A percentile compares a stretch with the other conserved stretches of the same genome.
Evolutionary conservation across 2,113 vertebrate genomes (phyloP).

Genomic region (Egretta garzetta): DNA sequence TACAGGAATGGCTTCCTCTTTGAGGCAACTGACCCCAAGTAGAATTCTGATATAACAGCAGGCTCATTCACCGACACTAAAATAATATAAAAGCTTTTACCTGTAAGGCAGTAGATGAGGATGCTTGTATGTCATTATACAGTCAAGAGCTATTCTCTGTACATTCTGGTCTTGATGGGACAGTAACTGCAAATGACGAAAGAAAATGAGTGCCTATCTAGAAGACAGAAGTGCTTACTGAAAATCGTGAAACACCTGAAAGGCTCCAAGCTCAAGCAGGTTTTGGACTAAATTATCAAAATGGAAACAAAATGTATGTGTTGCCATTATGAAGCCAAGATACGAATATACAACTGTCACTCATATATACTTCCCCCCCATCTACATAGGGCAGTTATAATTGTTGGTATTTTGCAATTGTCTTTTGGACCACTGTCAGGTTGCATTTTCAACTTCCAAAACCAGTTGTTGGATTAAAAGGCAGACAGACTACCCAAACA

Average conservation of each 20-base stretch:
- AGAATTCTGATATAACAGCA: neutral
- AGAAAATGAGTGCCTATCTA: neutral
- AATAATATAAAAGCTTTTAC: constrained; percentile 71
- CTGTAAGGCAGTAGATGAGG: constrained; percentile 88
- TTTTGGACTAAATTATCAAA: neutral
- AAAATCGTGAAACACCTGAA: neutral
- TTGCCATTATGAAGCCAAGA: neutral
- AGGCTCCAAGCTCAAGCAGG: neutral
- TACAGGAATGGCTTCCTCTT: neutral
- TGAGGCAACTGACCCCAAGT: neutral
- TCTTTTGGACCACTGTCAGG: neutral
- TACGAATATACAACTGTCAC: neutral
- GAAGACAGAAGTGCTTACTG: neutral
- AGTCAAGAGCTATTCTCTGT: constrained; percentile 89
- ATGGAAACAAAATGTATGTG: neutral
- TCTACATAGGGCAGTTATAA: neutral
- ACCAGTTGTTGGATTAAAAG: neutral
- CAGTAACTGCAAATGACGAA: constrained; percentile 79
- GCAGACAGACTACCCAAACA: neutral
- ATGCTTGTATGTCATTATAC: constrained; percentile 92
- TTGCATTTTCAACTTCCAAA: neutral
- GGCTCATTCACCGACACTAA: neutral
- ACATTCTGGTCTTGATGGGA: constrained; percentile 93
- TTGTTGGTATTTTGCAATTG: neutral
- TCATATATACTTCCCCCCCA: neutral